Base-by-base conservation (phyloP, 1,140 invertebrate genomes). In the Bilobella aurantiaca region DNA sequence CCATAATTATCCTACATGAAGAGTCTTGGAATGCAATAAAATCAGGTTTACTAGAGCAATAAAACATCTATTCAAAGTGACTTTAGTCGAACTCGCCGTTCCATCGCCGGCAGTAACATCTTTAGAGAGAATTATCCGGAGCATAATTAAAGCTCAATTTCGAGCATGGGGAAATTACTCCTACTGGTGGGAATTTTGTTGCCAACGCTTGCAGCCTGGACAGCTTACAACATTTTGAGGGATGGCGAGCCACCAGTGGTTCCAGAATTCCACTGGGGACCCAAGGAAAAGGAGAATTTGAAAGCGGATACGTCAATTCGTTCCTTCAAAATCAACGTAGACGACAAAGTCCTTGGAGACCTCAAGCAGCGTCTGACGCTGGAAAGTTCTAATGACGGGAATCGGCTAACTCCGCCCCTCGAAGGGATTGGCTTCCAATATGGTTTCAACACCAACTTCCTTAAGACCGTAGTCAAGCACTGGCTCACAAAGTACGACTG, bases 351-450 rank as follows among this genome's bases (percentile, higher is more conserved):
- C 58, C 75, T 86, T 21, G 75, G 78, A 61, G 85, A 88, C 72
- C 76, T 90, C 0, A 82, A 83, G 73, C 62, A 76, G 1, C 78
- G 86, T 58, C 75, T 90, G 1, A 77, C 81, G 60, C 76, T 79
- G 28, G 77, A 82, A 34, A 75, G 81, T n/a, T 37, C 62, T 29
- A 14, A 18, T 5, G 75, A 79, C 2, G 30, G 37, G 2, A 37
- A 42, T 31, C 18, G 65, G 28, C 79, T 85, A 8, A 78, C 79
- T 28, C 77, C 79, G 18, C 83, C 87, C 1, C 73, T 92, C 62
- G 84, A 89, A 75, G 85, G 82, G 29, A 77, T 83, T 2, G 81
- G 82, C 58, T 91, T 90, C 69, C 76, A 84, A 62, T 91, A 91
- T 75, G 90, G 90, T 14, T 86, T 91, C 69, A 89, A 90, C 75